Base-by-base conservation (phyloP, 2,113 vertebrate species). In the Colinus virginianus region DNA sequence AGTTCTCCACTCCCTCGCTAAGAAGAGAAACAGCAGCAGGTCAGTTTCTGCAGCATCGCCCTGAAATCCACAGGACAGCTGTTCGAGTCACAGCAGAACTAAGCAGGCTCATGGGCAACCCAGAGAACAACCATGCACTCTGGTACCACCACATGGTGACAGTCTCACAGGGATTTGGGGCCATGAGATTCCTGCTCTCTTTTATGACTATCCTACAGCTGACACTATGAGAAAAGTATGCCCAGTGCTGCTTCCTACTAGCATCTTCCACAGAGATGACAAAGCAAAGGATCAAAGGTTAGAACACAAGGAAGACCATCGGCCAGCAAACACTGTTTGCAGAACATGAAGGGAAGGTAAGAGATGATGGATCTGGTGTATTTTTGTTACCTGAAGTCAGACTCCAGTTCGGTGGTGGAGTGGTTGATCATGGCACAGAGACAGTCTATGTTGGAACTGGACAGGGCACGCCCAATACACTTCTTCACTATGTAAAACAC, bases 391-490 rank as follows among this genome's bases (percentile, higher is more conserved):
- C 99, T 98, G 98, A 99, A 99, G 96, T 99, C 98, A 5, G 99
- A 98, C 96, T 99, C 99, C 75, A 99, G 98, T 91, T 98, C 98
- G 0, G 98, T 99, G 96, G 99, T 99, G 23, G 99, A 98, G 25
- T 99, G 99, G 97, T 99, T 99, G 97, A 99, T 99, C 99, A 99
- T 99, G 42, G 99, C 99, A 42, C 99, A 99, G 78, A 99, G 98
- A 49, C 99, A 99, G 97, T 99, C 99, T 3, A 99, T 99, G 97
- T 97, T 99, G 96, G 98, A 99, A 97, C 99, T 99, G 81, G 99
- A 99, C 43, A 99, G 97, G 32, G 99, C 99, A 38, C 99, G 97
- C 34, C 99, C 99, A 72, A 99, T 99, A 97, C 99, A 99, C 95
- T 99, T 99, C 97, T 99, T 99, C 82, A 99, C 99, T 7, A 99